Evolutionary conservation across 2,888 invertebrate species (phyloP).

Genomic region (Hartigia nigra): DNA sequence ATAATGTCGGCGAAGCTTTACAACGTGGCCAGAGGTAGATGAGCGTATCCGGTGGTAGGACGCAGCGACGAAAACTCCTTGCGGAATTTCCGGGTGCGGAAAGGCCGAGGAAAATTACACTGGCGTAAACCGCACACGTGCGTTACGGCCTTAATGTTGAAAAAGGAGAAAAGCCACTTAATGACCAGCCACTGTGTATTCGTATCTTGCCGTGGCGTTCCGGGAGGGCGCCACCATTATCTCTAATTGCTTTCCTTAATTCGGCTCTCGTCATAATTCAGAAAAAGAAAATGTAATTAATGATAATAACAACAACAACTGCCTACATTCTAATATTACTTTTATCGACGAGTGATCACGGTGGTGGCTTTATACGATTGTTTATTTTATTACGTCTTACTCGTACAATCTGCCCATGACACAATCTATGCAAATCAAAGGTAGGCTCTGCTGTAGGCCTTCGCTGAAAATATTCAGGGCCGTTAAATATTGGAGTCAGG

Average conservation of each 20-base stretch:
- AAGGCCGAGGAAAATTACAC: slow-evolving; percentile 37
- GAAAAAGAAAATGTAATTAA: not conserved
- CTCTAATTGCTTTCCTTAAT: slow-evolving; percentile 61
- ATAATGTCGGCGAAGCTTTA: not conserved
- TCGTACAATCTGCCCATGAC: too few species aligned
- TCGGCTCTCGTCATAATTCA: slow-evolving; percentile 20
- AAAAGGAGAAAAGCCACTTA: slow-evolving; percentile 35
- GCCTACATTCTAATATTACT: not conserved
- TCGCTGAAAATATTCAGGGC: not conserved
- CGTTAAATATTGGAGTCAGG: not conserved
- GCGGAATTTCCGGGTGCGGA: not conserved
- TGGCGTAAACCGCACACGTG: slow-evolving; percentile 31
- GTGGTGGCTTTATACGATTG: not conserved
- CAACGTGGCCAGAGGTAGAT: not conserved
- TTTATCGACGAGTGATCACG: not conserved
- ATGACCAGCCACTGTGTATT: slow-evolving; percentile 41
- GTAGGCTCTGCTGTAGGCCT: too few species aligned
- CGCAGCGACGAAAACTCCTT: not conserved
- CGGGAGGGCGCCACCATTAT: slow-evolving; percentile 43
- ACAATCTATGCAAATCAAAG: too few species aligned
- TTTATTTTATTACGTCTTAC: too few species aligned
- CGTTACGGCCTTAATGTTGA: slow-evolving; percentile 52
- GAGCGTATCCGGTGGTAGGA: not conserved
- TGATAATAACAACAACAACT: not conserved
- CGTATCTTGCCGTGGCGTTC: slow-evolving; percentile 21